phyloP scores from a whole-genome alignment of 2,888 invertebrate genomes.

The Caenorhabditis sp. region DNA sequence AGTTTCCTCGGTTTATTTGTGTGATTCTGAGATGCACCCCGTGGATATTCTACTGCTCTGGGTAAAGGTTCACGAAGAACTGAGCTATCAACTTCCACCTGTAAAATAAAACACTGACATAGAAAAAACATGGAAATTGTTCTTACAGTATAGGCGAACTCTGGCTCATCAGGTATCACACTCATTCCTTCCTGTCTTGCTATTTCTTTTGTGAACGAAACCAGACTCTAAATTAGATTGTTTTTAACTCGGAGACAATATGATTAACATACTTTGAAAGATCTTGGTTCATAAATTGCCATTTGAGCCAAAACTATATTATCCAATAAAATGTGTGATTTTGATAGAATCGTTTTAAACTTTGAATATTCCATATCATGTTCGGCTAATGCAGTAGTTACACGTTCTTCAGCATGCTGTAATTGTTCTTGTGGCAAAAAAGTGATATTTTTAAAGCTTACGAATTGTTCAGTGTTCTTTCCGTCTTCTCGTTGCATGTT shows the following conservation, averaged over 20 bases:
- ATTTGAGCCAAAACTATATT: constrained; percentile 63
- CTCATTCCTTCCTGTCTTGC: constrained; percentile 55
- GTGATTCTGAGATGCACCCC: constrained; percentile 59
- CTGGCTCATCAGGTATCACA: constrained; percentile 51
- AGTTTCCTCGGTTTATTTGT: constrained; percentile 61
- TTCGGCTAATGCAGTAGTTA: constrained; percentile 60
- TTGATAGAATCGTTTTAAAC: constrained; percentile 60
- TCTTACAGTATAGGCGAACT: constrained; percentile 51
- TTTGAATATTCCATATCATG: constrained; percentile 63
- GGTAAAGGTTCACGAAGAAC: constrained; percentile 60
- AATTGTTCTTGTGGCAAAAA: too few species aligned
- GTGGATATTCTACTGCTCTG: constrained; percentile 48
- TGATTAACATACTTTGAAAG: constrained; percentile 57
- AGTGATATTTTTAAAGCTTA: constrained; percentile 40
- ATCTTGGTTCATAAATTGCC: constrained; percentile 68
- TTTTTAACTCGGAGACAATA: not conserved
- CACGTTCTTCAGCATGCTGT: constrained; percentile 65
- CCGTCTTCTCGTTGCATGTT: constrained; percentile 66
- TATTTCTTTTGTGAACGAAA: constrained; percentile 62
- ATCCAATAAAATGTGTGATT: constrained; percentile 66
- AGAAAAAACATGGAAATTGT: not conserved
- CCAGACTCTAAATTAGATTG: constrained; percentile 58
- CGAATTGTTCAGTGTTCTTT: constrained; percentile 53
- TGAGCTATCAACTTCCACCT: constrained; percentile 44
- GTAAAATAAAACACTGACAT: too few species aligned